A percentile compares a stretch with the other conserved stretches of the same genome.
These are phyloP conservation scores for Phyllotis vaccarum DNA, from an alignment of 2,797 vertebrate species.

Conservation along the genomic window DNA sequence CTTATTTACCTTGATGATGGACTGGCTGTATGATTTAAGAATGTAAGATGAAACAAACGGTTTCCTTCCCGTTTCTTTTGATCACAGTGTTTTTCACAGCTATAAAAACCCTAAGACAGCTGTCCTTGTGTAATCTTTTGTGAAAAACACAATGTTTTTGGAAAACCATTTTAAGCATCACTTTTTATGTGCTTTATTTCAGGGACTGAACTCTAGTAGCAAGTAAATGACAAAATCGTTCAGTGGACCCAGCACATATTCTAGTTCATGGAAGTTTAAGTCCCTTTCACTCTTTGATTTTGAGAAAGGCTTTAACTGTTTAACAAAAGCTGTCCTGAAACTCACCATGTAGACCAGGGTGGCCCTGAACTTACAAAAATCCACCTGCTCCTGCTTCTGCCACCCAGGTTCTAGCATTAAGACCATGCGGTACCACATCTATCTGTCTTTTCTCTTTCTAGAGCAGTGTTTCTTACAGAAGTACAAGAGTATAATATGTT, in stretches of 20 bases:
- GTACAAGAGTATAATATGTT: conserved; percentile 31
- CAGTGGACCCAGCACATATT: background rate
- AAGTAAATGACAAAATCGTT: background rate
- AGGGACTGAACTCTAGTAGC: background rate
- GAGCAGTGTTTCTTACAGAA: conserved; percentile 56
- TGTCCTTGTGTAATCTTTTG: conserved; percentile 32
- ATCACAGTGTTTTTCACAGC: background rate
- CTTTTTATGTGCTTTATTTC: conserved; percentile 29
- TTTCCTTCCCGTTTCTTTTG: background rate
- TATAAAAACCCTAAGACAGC: background rate
- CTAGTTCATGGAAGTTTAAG: conserved; percentile 61
- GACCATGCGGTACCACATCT: background rate
- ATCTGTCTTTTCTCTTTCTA: background rate
- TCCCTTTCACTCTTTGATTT: background rate
- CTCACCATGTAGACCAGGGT: background rate
- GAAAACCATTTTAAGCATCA: conserved; percentile 62
- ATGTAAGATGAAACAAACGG: background rate
- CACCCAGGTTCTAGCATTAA: background rate
- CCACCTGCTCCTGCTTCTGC: background rate
- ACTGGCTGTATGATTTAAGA: background rate
- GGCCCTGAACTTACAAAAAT: background rate
- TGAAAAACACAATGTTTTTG: conserved; percentile 31
- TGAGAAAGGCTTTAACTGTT: background rate
- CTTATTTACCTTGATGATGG: background rate
- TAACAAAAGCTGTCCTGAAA: background rate